phyloP scores from a whole-genome alignment of 23 tunicate genomes.

The Botrylloides violaceus region DNA sequence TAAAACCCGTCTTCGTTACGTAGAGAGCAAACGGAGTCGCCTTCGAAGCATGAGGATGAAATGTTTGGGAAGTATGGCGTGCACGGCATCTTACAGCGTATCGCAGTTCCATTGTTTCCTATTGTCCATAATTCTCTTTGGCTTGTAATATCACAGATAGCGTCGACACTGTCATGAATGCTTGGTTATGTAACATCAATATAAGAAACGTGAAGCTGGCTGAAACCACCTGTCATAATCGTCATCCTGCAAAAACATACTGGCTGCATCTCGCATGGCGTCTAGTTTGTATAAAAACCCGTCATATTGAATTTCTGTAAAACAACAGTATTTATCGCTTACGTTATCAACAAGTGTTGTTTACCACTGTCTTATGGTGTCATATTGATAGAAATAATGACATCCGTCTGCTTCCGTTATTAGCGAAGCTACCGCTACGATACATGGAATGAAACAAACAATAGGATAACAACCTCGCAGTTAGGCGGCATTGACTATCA shows the following conservation, averaged over 20 bases:
- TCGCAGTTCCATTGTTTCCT: neutral
- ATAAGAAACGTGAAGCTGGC: neutral
- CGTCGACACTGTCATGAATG: neutral
- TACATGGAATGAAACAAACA: no score
- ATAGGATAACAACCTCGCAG: no score
- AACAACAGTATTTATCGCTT: no score
- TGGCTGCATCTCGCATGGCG: neutral
- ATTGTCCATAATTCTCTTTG: neutral
- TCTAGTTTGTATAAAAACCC: neutral
- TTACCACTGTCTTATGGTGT: no score
- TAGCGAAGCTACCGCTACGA: no score
- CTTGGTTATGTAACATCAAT: neutral
- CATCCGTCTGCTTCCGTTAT: no score
- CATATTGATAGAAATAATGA: no score
- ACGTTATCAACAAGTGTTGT: no score
- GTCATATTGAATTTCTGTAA: neutral
- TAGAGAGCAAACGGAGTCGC: neutral
- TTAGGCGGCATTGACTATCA: no score
- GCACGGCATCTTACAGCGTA: slow-evolving; percentile 9
- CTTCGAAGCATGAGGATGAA: neutral
- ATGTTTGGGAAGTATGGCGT: neutral
- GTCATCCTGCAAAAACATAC: neutral
- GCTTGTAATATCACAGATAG: neutral
- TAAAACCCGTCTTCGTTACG: neutral
- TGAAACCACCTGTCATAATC: neutral